Conservation (phyloP, 2,113 vertebrate genomes). For the Mixornis gularis region DNA sequence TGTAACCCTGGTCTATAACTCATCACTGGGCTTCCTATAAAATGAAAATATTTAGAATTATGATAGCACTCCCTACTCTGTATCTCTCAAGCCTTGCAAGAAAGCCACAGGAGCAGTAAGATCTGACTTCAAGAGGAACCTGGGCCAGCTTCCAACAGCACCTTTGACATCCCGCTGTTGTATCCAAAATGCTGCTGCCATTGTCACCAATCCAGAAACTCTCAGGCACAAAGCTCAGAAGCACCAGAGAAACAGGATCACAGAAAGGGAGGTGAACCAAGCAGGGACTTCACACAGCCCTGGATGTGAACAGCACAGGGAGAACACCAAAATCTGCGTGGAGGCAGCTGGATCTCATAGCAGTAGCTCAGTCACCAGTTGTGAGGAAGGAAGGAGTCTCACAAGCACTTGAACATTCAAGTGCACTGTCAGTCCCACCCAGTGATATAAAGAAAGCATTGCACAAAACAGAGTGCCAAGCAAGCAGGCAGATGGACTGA, state of each 20-base stretch:
- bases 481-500: not conserved
- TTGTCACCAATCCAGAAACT: not conserved
- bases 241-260: not conserved
- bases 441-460: not conserved
- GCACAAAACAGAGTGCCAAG: not conserved
- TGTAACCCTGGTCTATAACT: not conserved
- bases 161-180: not conserved
- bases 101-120: not conserved
- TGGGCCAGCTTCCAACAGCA: not conserved
- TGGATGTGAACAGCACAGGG: not conserved
- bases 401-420: not conserved
- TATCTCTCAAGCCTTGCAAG: not conserved
- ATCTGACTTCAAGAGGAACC: not conserved
- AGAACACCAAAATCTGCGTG: accelerated
- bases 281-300: not conserved
- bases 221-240: not conserved
- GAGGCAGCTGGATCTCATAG: not conserved
- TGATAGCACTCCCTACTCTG: not conserved
- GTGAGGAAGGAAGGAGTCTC: not conserved
- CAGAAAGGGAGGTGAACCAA: not conserved
- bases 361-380: not conserved
- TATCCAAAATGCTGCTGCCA: accelerated
- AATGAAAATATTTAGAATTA: not conserved
- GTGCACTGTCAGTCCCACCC: not conserved
- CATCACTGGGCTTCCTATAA: not conserved